phyloP scores from a whole-genome alignment of 1,140 invertebrate genomes.

The Bathynomus jamesi region DNA sequence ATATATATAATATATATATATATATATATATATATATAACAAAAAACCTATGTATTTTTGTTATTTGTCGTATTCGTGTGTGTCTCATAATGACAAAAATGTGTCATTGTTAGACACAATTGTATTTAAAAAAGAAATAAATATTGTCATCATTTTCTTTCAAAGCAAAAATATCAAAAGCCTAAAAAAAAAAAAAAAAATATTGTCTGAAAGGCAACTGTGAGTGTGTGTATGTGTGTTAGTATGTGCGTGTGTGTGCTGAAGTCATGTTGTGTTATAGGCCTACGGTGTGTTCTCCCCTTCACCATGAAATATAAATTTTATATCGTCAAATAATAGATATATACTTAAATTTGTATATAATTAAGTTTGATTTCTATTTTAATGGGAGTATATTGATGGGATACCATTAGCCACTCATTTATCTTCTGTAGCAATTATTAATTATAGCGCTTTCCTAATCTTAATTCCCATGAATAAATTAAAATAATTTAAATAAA shows the following conservation, averaged over 20 bases:
- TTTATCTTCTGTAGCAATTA: background rate
- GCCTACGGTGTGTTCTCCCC: background rate
- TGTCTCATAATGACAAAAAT: no score
- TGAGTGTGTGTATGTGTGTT: no score
- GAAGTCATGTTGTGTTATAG: background rate
- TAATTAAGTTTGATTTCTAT: background rate
- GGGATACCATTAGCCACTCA: background rate
- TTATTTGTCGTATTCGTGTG: no score
- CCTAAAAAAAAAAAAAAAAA: no score
- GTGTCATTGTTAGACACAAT: no score
- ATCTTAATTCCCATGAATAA: background rate
- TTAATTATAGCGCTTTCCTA: background rate
- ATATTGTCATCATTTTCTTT: no score
- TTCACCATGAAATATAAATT: background rate
- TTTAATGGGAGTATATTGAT: background rate
- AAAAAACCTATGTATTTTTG: no score
- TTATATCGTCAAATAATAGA: background rate
- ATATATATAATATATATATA: no score
- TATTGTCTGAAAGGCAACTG: no score
- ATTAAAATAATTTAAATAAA: slow-evolving; percentile 1
- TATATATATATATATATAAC: no score
- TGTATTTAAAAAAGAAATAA: no score
- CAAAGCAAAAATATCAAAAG: no score
- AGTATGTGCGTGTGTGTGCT: background rate
- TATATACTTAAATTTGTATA: background rate